Base-by-base conservation (phyloP, 2,797 vertebrate species). In the Schizopygopsis malacanthus region DNA sequence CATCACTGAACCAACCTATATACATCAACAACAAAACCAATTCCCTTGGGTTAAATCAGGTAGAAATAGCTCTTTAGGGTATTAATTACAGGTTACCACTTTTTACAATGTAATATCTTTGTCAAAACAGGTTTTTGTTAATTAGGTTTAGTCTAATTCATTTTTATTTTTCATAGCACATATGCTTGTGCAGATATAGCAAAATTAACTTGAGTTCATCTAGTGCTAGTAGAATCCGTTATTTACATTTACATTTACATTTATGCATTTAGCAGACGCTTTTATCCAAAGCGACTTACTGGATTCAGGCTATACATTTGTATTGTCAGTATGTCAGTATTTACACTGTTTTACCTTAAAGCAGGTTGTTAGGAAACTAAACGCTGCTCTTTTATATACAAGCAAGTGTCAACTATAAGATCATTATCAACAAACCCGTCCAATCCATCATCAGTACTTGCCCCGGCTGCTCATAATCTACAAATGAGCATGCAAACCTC, bases 401-500 rank as follows among this genome's bases (percentile, higher is more conserved):
- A 77, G 9, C 50, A 25, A 82, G 61, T 22, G 47, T 25, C 33
- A 65, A 2, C 20, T 65, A 65, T 13, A 75, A 22, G 16, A 9
- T 56, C 10, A 5, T 69, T 70, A 45, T 59, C 75, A 84, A 61
- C 65, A 71, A 71, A 56, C 25, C 50, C 20, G 3, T 37, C 18
- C 25, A 79, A 84, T 43, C 63, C 10, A 0, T 61, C 50, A 70
- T 39, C 18, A 47, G 4, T 59, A 18, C 52, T 71, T 18, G 39
- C 70, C 13, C 50, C 33, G 33, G 59, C 47, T 37, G n/a, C 63
- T 79, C 63, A 84, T 69, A 59, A 33, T 70, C 71, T 45, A 33
- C 50, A 79, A 79, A 71, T 71, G 20, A 43, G 75, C 50, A 70
- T 45, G 61, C 28, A 37, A 47, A 59, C 18, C 83, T 59, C 25